Conservation (phyloP, 2,113 vertebrate genomes). For the Eurystomus gularis region DNA sequence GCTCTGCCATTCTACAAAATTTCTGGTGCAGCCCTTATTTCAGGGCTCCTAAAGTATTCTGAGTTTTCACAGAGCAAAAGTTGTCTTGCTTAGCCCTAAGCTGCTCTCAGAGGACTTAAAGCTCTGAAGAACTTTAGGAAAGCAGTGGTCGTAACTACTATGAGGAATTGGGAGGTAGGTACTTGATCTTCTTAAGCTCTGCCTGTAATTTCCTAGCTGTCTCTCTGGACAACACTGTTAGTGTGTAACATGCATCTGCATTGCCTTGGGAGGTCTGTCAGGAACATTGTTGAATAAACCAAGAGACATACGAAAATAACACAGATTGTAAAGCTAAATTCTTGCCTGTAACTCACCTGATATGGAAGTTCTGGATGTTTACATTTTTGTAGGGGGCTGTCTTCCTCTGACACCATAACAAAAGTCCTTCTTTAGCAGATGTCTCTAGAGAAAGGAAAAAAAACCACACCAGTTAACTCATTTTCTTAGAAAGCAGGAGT, state of each 20-base stretch:
- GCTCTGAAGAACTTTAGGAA: not conserved
- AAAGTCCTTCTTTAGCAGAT: constrained; percentile 96
- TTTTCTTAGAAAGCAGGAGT: not conserved
- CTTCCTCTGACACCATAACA: constrained; percentile 98
- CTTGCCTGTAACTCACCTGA: constrained; percentile 81
- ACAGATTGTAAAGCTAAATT: not conserved
- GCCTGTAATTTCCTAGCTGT: not conserved
- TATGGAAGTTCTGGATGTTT: constrained; percentile 99
- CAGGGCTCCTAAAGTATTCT: not conserved
- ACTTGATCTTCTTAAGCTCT: not conserved
- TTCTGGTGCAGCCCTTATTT: not conserved
- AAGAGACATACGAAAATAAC: not conserved
- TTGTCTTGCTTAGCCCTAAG: not conserved
- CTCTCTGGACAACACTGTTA: not conserved
- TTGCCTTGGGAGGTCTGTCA: not conserved
- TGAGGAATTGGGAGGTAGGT: not conserved
- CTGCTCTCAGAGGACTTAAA: not conserved
- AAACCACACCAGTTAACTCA: not conserved
- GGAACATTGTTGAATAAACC: not conserved
- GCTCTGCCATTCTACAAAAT: not conserved
- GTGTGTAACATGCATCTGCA: not conserved
- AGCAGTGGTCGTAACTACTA: not conserved
- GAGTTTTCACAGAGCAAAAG: not conserved
- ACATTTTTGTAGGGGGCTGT: constrained; percentile 98
- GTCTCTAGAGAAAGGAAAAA: constrained; percentile 82